Conservation (phyloP, 2,113 vertebrate species). For the Hyperoodon ampullatus region DNA sequence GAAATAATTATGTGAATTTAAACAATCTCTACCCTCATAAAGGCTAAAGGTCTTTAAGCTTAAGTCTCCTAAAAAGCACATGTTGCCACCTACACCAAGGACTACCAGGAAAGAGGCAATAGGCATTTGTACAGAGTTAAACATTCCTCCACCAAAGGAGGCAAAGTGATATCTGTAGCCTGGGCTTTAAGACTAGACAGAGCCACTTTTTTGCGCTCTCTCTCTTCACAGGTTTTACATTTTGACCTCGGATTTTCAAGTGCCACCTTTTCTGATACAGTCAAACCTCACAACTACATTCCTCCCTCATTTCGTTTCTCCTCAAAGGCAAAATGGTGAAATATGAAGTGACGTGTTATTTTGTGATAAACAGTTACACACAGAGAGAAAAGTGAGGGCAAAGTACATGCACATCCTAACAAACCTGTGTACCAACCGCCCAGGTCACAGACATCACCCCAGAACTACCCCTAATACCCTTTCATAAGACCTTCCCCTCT, state of each 20-base stretch:
- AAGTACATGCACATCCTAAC: accelerated
- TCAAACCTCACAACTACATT: neutral
- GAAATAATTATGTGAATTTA: constrained; percentile 5
- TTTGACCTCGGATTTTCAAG: neutral
- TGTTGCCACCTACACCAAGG: neutral
- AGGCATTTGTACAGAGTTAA: neutral
- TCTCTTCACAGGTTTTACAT: constrained; percentile 31
- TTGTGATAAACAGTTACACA: neutral
- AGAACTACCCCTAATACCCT: neutral
- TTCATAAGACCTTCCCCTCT: neutral
- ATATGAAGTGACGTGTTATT: neutral
- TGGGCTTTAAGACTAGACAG: neutral
- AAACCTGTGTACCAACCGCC: neutral
- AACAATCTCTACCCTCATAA: neutral
- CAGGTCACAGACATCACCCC: neutral
- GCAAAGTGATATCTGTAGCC: neutral
- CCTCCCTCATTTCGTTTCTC: constrained; percentile 6
- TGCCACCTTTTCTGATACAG: neutral
- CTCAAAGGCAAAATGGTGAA: neutral
- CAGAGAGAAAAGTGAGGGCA: neutral
- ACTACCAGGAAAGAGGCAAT: neutral
- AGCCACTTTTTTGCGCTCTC: neutral
- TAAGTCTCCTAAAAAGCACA: neutral
- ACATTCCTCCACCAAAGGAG: neutral
- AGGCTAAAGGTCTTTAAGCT: neutral